phyloP scores from a whole-genome alignment of 2,888 invertebrate species.

The Teleogryllus oceanicus region DNA sequence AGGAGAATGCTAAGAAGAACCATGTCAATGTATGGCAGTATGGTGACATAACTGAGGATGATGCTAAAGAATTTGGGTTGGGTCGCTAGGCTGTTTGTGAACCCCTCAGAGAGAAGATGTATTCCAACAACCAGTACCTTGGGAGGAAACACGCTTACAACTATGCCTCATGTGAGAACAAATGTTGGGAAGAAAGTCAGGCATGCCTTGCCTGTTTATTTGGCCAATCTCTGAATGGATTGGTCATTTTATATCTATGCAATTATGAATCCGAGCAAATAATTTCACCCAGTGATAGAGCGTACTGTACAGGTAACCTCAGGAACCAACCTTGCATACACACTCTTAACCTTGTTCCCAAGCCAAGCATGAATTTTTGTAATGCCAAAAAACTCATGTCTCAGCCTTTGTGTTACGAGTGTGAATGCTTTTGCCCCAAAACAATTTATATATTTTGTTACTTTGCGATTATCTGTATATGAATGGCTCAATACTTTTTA shows the following conservation, averaged over 20 bases:
- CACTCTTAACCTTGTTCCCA: background rate
- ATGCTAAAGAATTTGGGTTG: conserved; percentile 70
- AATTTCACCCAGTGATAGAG: conserved; percentile 23
- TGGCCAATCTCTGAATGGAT: conserved; percentile 4
- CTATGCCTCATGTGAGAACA: conserved; percentile 4
- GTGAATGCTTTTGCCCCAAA: conserved; percentile 1
- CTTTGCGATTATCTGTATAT: background rate
- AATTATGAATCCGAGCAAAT: conserved; percentile 18
- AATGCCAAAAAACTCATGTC: background rate
- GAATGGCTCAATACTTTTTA: conserved; percentile 18
- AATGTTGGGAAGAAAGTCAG: background rate
- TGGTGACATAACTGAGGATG: conserved; percentile 96
- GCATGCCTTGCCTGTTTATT: conserved; percentile 20
- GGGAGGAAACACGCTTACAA: background rate
- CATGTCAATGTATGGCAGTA: conserved; percentile 95
- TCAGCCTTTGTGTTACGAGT: conserved; percentile 6
- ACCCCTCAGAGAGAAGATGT: background rate
- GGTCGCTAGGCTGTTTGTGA: conserved; percentile 36
- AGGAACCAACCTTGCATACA: background rate
- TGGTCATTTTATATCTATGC: conserved; percentile 21
- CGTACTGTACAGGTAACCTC: conserved; percentile 18
- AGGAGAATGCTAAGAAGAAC: conserved; percentile 79
- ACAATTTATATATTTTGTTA: conserved; percentile 18
- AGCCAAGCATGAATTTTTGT: background rate
- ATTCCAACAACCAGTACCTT: background rate